phyloP scores from a whole-genome alignment of 64 coral and sea anemone species.

The Montipora cactus region DNA sequence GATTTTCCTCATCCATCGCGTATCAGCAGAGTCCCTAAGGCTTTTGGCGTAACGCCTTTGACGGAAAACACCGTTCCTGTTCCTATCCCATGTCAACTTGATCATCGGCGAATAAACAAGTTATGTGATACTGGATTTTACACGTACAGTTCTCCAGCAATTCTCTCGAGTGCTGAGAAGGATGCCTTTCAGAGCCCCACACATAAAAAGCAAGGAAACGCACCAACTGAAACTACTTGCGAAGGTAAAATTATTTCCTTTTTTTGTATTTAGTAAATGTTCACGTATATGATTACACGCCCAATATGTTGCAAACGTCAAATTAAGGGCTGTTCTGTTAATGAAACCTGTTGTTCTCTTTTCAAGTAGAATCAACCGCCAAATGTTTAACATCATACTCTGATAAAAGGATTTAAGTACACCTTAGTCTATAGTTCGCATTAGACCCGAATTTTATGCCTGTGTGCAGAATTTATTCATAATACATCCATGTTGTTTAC shows the following conservation, averaged over 20 bases:
- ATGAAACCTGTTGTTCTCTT: constrained; percentile 11
- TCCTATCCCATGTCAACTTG: background rate
- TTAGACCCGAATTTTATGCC: background rate
- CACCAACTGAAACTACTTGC: background rate
- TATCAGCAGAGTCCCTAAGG: background rate
- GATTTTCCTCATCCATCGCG: constrained; percentile 40
- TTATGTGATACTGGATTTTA: background rate
- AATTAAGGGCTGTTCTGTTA: constrained; percentile 5
- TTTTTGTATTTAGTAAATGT: background rate
- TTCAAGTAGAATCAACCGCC: background rate
- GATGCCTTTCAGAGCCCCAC: background rate
- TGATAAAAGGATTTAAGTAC: background rate
- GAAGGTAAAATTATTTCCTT: background rate
- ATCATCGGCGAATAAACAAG: background rate
- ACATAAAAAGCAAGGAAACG: background rate
- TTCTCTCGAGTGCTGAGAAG: background rate
- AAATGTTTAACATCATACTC: background rate
- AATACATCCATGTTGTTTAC: background rate
- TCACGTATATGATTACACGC: background rate
- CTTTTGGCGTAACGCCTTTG: background rate
- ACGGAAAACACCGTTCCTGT: background rate
- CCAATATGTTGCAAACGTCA: background rate
- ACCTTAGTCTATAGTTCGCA: background rate
- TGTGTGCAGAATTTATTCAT: background rate
- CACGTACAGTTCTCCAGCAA: background rate